These are phyloP conservation scores for Myotis davidii DNA, from an alignment of 2,113 vertebrate genomes.

Conservation along the genomic window DNA sequence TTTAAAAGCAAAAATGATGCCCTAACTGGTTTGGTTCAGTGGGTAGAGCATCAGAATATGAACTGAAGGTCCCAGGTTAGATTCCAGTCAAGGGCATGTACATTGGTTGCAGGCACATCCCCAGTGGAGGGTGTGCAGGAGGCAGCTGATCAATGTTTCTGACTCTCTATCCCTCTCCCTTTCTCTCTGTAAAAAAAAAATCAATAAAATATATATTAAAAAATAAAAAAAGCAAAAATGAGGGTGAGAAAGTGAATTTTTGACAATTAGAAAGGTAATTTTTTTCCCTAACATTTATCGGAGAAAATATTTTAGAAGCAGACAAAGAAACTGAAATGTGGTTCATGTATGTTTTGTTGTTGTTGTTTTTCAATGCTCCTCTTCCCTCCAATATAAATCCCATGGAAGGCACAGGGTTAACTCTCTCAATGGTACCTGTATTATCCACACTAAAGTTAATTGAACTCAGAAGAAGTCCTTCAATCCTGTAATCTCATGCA, in stretches of 20 bases:
- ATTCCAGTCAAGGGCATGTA: no score
- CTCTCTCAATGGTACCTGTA: neutral
- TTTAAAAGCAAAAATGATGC: neutral
- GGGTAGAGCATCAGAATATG: no score
- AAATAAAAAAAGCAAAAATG: neutral
- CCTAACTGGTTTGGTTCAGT: no score
- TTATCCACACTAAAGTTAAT: neutral
- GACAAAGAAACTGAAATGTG: neutral
- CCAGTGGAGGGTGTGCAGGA: no score
- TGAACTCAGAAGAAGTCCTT: constrained; percentile 41
- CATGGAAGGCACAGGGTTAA: neutral
- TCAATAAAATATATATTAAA: no score
- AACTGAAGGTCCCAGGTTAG: no score
- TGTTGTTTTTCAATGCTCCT: neutral
- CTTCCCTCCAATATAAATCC: neutral
- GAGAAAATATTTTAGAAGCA: neutral
- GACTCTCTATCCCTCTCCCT: no score
- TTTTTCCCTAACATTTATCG: neutral
- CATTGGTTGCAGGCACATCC: no score
- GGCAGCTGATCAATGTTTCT: no score
- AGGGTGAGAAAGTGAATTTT: neutral
- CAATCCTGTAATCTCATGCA: constrained; percentile 2
- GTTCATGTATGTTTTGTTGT: neutral
- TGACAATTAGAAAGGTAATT: neutral
- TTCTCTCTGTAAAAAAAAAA: no score